Evolutionary conservation across 2,113 vertebrate genomes (phyloP).

Genomic region (Micromys minutus): DNA sequence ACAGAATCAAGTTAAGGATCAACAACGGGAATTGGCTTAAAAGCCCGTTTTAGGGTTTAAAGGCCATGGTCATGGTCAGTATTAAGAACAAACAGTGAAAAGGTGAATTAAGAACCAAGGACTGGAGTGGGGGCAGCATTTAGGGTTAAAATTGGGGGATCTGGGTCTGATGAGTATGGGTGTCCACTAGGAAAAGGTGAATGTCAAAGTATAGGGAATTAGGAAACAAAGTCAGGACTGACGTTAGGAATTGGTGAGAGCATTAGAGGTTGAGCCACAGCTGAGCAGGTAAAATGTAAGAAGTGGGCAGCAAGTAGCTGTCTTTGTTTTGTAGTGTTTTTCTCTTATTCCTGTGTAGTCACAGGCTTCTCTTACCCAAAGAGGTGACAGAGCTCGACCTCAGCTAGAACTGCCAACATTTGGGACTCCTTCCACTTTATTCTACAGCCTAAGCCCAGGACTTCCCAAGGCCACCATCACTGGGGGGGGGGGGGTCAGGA

Average conservation of each 20-base stretch:
- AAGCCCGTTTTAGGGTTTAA: slow-evolving; percentile 8
- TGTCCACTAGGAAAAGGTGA: background rate
- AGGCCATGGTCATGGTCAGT: background rate
- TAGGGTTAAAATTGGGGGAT: background rate
- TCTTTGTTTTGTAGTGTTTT: background rate
- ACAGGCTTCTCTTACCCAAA: background rate
- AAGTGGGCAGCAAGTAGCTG: background rate
- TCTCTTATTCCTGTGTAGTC: background rate
- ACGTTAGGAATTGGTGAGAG: slow-evolving; percentile 21
- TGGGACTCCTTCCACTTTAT: background rate
- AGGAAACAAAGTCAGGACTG: slow-evolving; percentile 29
- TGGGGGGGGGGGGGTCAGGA: background rate
- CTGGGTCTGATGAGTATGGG: background rate
- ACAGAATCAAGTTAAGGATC: slow-evolving; percentile 29
- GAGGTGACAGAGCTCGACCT: slow-evolving; percentile 6
- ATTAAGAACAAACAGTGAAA: slow-evolving; percentile 33
- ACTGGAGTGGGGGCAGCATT: background rate
- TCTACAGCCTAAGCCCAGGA: background rate
- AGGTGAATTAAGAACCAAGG: background rate
- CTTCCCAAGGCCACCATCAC: background rate
- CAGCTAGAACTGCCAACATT: background rate
- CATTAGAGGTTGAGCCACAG: background rate
- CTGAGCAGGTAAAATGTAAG: background rate
- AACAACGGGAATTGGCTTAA: slow-evolving; percentile 47
- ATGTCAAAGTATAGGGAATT: slow-evolving; percentile 8